Percentiles rank a stretch among this genome's conserved stretches.
Conservation (phyloP, 2,797 vertebrate species). For the Anguilla megastoma region DNA sequence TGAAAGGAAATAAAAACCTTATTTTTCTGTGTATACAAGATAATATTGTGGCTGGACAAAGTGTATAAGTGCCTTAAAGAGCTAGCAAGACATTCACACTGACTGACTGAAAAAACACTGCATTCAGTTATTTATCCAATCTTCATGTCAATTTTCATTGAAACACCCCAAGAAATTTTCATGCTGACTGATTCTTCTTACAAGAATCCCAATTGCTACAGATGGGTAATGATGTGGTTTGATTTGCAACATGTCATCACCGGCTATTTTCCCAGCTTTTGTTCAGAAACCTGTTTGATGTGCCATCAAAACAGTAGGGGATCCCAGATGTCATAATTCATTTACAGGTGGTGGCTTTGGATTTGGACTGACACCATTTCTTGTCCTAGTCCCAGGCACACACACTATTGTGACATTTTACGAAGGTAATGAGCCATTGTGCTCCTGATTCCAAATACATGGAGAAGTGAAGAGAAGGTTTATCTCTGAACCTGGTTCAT, state of each 20-base stretch:
- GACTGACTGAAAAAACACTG: background rate
- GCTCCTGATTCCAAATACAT: background rate
- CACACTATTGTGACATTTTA: constrained; percentile 37
- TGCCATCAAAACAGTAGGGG: background rate
- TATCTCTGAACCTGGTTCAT: constrained; percentile 4
- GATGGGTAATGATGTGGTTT: constrained; percentile 19
- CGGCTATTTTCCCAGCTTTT: background rate
- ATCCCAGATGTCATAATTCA: constrained; percentile 11
- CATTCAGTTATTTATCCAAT: background rate
- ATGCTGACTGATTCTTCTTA: background rate
- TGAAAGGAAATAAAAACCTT: background rate
- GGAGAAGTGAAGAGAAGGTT: background rate
- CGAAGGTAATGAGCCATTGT: constrained; percentile 42
- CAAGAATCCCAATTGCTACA: background rate
- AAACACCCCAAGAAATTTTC: background rate
- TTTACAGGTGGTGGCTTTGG: background rate
- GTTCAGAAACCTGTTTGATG: background rate
- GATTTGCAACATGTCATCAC: background rate
- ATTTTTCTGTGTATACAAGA: constrained; percentile 2
- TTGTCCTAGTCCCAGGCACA: background rate
- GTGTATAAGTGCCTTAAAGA: background rate
- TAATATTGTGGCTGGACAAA: background rate
- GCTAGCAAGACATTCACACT: background rate
- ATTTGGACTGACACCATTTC: constrained; percentile 21
- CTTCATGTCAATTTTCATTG: background rate